These are phyloP conservation scores for Trialeurodes vaporariorum DNA, from an alignment of 1,140 invertebrate species.

Conservation along the genomic window DNA sequence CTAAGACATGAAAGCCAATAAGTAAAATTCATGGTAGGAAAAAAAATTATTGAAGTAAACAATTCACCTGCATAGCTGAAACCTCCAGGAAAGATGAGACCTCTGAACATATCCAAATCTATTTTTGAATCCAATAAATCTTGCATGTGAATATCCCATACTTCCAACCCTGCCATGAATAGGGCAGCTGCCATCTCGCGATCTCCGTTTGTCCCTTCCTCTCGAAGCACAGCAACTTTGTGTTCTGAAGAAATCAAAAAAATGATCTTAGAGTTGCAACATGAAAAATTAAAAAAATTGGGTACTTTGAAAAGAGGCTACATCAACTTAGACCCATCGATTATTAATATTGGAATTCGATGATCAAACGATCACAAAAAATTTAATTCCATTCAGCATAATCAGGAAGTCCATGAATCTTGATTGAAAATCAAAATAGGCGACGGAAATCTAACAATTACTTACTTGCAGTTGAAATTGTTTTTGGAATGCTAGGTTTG, in stretches of 20 bases:
- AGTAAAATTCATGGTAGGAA: too few species aligned
- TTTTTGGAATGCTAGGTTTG: not conserved
- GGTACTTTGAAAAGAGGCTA: too few species aligned
- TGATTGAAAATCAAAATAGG: too few species aligned
- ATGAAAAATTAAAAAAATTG: too few species aligned
- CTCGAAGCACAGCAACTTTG: conserved; percentile 79
- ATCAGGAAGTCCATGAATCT: too few species aligned
- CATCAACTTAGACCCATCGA: too few species aligned
- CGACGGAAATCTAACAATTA: too few species aligned
- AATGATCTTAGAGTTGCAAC: too few species aligned
- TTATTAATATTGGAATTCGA: too few species aligned
- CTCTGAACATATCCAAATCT: conserved; percentile 66
- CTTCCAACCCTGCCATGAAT: conserved; percentile 81
- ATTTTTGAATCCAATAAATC: conserved; percentile 61
- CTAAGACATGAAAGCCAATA: too few species aligned
- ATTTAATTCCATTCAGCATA: too few species aligned
- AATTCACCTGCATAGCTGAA: conserved; percentile 85
- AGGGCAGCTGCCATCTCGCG: conserved; percentile 94
- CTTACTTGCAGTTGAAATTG: not conserved
- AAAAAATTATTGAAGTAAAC: conserved; percentile 6
- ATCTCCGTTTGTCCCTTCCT: conserved; percentile 96
- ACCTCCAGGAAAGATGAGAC: conserved; percentile 89
- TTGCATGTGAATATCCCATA: conserved; percentile 85
- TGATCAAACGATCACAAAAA: too few species aligned
- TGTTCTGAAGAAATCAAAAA: conserved; percentile 34